Evolutionary conservation across 2,113 vertebrate species (phyloP).

Genomic region (Seriola aureovittata): DNA sequence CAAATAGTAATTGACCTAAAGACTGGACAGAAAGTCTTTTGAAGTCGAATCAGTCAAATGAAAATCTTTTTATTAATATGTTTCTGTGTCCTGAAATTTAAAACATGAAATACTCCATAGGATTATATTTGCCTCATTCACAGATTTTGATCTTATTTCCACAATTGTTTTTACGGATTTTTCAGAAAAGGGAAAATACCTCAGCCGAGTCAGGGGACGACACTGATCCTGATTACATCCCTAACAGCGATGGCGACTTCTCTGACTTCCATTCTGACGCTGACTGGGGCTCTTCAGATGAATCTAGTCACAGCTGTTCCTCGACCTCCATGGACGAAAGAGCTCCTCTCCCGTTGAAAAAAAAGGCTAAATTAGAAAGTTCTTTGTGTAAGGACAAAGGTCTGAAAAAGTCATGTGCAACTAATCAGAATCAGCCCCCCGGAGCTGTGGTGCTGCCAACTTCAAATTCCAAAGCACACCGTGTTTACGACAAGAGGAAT

Average conservation of each 20-base stretch:
- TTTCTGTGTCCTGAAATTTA: no score
- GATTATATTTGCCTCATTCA: no score
- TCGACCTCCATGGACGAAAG: rapidly evolving
- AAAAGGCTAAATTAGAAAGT: not conserved
- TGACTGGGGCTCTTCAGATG: conserved; percentile 24
- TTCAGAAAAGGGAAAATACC: conserved; percentile 38
- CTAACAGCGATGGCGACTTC: conserved; percentile 10
- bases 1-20: no score
- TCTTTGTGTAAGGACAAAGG: rapidly evolving
- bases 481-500: conserved; percentile 39
- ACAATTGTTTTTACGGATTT: not conserved
- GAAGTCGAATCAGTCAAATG: no score
- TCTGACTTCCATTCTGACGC: conserved; percentile 35
- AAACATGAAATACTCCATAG: no score
- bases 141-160: not conserved
- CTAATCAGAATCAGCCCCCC: not conserved
- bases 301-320: conserved; percentile 1
- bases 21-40: no score
- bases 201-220: conserved; percentile 15
- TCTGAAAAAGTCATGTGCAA: not conserved
- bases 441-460: conserved; percentile 12
- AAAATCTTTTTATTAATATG: no score
- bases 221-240: conserved; percentile 27
- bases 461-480: not conserved
- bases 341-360: not conserved